Conservation (phyloP, 1,140 invertebrate species). For the Halotydeus destructor region DNA sequence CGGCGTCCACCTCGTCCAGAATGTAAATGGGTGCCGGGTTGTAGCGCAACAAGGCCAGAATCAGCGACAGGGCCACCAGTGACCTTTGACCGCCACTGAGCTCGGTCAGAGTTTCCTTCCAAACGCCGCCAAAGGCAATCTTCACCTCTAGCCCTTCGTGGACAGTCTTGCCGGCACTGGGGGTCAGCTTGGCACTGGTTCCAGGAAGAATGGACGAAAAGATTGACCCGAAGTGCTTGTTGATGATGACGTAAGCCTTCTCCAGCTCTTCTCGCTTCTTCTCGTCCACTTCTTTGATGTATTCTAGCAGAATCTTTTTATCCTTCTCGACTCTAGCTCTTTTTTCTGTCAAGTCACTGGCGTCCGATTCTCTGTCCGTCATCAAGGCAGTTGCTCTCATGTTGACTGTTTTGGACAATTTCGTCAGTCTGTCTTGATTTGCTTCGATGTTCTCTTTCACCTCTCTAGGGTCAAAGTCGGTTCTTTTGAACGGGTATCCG, state of each 20-base stretch:
- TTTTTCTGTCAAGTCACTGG: constrained; percentile 47
- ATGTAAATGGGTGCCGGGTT: constrained; percentile 97
- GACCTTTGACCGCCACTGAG: constrained; percentile 91
- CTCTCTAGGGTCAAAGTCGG: constrained; percentile 30
- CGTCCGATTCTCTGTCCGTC: constrained; percentile 17
- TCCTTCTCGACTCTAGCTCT: constrained; percentile 66
- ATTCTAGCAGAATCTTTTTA: constrained; percentile 51
- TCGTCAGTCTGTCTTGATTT: constrained; percentile 37
- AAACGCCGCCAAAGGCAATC: constrained; percentile 62
- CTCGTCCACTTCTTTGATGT: constrained; percentile 67
- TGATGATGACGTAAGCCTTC: constrained; percentile 51
- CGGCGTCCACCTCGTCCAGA: constrained; percentile 96
- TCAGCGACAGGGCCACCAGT: constrained; percentile 82
- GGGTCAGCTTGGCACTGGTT: constrained; percentile 57
- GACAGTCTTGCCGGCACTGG: constrained; percentile 45
- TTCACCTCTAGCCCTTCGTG: constrained; percentile 66
- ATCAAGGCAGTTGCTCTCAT: constrained; percentile 36
- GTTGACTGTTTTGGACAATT: constrained; percentile 56
- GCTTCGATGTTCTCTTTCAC: constrained; percentile 29
- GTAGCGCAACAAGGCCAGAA: constrained; percentile 85
- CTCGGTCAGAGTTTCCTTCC: constrained; percentile 91
- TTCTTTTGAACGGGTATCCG: constrained; percentile 27
- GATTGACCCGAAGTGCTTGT: constrained; percentile 80
- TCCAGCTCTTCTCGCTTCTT: constrained; percentile 62
- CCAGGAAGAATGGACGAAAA: constrained; percentile 77